Evolutionary conservation across 2,113 vertebrate genomes (phyloP).

Genomic region (Pygoscelis antarcticus): DNA sequence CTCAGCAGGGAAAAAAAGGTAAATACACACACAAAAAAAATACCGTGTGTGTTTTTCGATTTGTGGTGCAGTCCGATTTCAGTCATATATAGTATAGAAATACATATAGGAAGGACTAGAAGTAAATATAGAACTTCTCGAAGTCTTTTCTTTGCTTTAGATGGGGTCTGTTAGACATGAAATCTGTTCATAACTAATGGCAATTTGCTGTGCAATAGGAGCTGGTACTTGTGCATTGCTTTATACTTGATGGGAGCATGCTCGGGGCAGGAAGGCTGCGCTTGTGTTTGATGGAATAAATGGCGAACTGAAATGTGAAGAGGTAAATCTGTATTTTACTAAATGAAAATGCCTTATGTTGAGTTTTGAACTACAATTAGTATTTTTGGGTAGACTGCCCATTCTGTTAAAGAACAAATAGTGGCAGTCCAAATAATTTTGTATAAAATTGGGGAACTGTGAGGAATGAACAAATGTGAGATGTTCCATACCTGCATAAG

Average conservation of each 20-base stretch:
- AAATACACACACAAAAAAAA: not conserved
- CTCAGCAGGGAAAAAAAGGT: too few relatives aligned
- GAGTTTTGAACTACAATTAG: not conserved
- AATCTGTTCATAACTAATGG: not conserved
- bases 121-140: not conserved
- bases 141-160: not conserved
- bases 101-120: not conserved
- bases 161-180: not conserved
- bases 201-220: not conserved
- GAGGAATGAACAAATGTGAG: not conserved
- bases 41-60: not conserved
- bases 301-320: not conserved
- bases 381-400: not conserved
- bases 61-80: not conserved
- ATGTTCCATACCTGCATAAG: not conserved
- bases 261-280: not conserved
- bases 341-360: not conserved
- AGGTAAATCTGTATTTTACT: not conserved
- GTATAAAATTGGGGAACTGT: not conserved
- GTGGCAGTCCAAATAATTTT: not conserved
- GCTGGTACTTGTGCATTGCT: not conserved
- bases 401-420: not conserved
- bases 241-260: rapidly evolving
- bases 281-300: not conserved
- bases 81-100: not conserved